Conservation (phyloP, 2,797 vertebrate genomes). For the Aplochiton taeniatus region DNA sequence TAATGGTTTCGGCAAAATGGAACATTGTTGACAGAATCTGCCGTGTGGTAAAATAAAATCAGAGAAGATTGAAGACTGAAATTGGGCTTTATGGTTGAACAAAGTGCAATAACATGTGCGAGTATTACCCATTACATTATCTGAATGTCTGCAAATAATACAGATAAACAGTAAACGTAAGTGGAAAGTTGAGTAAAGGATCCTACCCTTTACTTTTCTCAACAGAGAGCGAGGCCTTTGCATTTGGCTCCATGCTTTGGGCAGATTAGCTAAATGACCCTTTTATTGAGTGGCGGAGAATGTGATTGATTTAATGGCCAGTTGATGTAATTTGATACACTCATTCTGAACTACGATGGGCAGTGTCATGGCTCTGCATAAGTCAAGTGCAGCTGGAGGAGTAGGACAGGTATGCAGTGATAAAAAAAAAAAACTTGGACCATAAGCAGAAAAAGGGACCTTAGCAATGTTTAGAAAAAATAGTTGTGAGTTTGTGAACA, state of each 20-base stretch:
- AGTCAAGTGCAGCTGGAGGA: neutral
- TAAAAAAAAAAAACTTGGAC: too few relatives aligned
- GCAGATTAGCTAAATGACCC: slow-evolving; percentile 52
- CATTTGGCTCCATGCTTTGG: slow-evolving; percentile 34
- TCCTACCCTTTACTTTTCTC: neutral
- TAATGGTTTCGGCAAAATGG: slow-evolving; percentile 40
- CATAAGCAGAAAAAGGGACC: too few relatives aligned
- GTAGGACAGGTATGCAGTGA: too few relatives aligned
- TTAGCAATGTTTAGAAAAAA: too few relatives aligned
- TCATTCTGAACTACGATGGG: slow-evolving; percentile 38
- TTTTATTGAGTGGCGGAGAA: slow-evolving; percentile 44
- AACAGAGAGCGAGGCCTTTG: neutral
- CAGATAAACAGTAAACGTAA: too few relatives aligned
- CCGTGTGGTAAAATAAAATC: neutral
- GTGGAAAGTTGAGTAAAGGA: too few relatives aligned
- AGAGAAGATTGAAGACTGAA: too few relatives aligned
- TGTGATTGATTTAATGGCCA: slow-evolving; percentile 66
- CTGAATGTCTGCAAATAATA: too few relatives aligned
- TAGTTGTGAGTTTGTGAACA: too few relatives aligned
- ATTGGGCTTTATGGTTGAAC: too few relatives aligned
- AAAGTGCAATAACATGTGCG: too few relatives aligned
- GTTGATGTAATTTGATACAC: slow-evolving; percentile 64
- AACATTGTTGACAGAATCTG: slow-evolving; percentile 28
- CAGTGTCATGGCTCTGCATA: slow-evolving; percentile 37
- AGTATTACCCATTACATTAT: too few relatives aligned